Evolutionary conservation across 2,113 vertebrate species (phyloP), one percentile per base, ranked within the genome.

Genomic region (Triplophysa siluroides): DNA sequence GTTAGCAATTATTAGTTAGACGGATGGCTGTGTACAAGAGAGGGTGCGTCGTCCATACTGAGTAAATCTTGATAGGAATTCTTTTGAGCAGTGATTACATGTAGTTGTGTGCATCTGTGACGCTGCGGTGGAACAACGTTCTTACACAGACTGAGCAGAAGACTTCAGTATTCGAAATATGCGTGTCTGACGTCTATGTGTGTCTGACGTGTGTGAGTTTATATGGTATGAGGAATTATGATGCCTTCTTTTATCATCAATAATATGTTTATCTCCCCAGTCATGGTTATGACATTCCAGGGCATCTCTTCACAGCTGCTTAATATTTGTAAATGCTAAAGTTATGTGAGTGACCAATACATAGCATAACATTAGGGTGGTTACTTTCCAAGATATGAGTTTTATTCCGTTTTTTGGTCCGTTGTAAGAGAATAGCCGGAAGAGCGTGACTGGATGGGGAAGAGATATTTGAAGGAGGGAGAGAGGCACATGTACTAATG

Each of bases 401-500:
- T 58, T 23, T n/a, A 11, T 78, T 45, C 24, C 7, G 62, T 65
- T 80, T 21, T 16, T 7, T 21, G 5, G 19, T 1, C 68, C 38
- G 60, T 77, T 43, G 38, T 75, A 65, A 33, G 54, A 41, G 33
- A 50, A 45, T 63, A 50, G 61, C 66, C 69, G 54, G 60, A 86
- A 87, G 84, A 83, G 81, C 21, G 68, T 85, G 21, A 12, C 71
- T 87, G 85, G 89, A 86, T 21, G 75, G 79, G 85, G 23, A 78
- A 70, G 45, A 68, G 83, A 80, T 85, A 83, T 82, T 84, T 81
- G 78, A 83, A 61, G 81, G 72, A 82, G 66, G 81, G 78, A 79
- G 86, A 12, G 13, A 76, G 81, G 79, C 85, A 87, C 86, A 86
- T 86, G 86, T 82, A 85, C 81, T 91, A 92, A 89, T 90, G 88